phyloP scores from a whole-genome alignment of 2,797 vertebrate species.

The Rhabdomys pumilio region DNA sequence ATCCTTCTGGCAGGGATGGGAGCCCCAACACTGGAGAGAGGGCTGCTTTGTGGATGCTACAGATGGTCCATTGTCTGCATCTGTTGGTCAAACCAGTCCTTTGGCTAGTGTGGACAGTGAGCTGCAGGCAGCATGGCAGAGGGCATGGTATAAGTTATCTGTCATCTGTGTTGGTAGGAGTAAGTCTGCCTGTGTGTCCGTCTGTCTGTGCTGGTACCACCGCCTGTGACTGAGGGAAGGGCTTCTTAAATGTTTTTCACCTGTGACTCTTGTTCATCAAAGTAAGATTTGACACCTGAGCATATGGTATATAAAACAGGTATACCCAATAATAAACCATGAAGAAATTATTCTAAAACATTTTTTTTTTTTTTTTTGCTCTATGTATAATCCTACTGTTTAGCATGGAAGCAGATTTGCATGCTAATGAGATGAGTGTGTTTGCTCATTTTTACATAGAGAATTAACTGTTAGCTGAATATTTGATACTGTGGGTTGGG shows the following conservation, averaged over 20 bases:
- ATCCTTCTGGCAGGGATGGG: neutral
- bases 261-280: neutral
- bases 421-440: neutral
- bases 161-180: neutral
- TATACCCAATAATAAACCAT: neutral
- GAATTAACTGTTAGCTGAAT: neutral
- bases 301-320: neutral
- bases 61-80: neutral
- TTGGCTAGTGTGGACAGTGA: neutral
- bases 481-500: neutral
- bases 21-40: neutral
- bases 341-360: neutral
- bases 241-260: neutral
- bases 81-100: neutral
- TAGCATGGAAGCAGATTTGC: neutral
- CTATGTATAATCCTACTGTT: neutral
- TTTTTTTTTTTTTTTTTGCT: neutral
- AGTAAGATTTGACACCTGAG: neutral
- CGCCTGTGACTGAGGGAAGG: neutral
- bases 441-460: neutral
- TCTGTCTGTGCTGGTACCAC: neutral
- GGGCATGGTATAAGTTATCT: too few relatives aligned
- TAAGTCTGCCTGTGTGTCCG: fast-evolving
- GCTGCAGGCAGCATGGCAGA: neutral
- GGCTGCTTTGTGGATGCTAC: neutral